Conservation (phyloP, 2,113 vertebrate genomes). For the Castor canadensis region DNA sequence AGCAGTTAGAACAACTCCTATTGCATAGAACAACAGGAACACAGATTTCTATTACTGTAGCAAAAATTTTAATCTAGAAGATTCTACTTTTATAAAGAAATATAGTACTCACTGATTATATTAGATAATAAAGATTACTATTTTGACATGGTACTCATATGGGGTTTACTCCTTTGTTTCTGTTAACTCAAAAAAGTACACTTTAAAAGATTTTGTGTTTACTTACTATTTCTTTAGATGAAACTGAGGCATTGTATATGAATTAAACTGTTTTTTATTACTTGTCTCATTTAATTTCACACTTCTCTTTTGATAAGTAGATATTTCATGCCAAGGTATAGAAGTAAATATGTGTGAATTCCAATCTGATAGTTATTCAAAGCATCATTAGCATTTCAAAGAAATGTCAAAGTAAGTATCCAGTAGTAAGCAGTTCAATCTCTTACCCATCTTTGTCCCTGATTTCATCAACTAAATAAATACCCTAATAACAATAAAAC, state of each 20-base stretch:
- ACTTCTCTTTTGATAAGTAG: slow-evolving; percentile 59
- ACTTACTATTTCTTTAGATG: slow-evolving; percentile 45
- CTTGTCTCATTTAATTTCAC: slow-evolving; percentile 74
- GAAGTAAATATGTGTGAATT: slow-evolving; percentile 69
- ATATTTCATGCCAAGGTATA: slow-evolving; percentile 59
- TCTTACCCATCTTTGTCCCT: not conserved
- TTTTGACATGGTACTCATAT: slow-evolving; percentile 30
- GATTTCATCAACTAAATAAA: slow-evolving; percentile 49
- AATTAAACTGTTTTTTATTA: slow-evolving; percentile 65
- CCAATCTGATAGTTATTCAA: slow-evolving; percentile 59
- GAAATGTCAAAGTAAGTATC: slow-evolving; percentile 58
- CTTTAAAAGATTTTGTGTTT: slow-evolving; percentile 34
- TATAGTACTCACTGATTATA: not conserved
- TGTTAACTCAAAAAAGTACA: not conserved
- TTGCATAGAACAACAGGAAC: not conserved
- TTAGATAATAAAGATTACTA: not conserved
- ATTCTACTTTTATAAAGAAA: slow-evolving; percentile 25
- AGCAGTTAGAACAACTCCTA: not conserved
- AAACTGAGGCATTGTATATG: slow-evolving; percentile 41
- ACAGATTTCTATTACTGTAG: not conserved
- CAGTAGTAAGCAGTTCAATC: not conserved
- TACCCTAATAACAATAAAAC: not conserved
- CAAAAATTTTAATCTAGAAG: not conserved
- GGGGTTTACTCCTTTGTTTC: slow-evolving; percentile 19
- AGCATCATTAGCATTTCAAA: slow-evolving; percentile 74